These are phyloP conservation scores for Tyrannus savana DNA, from an alignment of 2,113 vertebrate genomes.

Conservation along the genomic window DNA sequence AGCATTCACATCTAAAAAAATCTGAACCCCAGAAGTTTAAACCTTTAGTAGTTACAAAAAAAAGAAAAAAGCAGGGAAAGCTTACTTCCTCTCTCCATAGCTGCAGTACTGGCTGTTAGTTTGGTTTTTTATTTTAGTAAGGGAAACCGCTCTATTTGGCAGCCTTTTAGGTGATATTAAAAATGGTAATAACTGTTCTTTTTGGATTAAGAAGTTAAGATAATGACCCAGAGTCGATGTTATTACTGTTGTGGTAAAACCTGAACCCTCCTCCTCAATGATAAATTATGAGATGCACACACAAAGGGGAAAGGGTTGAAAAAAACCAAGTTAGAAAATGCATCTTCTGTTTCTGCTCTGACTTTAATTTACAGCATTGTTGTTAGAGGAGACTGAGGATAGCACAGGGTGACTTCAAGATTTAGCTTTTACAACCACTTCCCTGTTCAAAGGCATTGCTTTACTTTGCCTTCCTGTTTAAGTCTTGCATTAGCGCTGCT, in stretches of 20 bases:
- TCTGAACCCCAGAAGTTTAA: background rate
- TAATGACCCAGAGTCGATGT: background rate
- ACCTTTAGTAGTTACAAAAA: background rate
- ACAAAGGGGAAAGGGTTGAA: background rate
- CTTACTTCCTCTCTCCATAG: background rate
- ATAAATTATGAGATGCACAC: background rate
- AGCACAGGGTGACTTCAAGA: background rate
- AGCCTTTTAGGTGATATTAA: background rate
- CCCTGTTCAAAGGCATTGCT: background rate
- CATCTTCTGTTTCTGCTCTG: background rate
- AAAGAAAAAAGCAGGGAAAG: background rate
- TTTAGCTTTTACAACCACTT: background rate
- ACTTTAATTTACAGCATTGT: background rate
- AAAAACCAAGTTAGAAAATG: background rate
- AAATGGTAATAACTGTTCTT: background rate
- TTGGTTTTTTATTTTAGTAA: background rate
- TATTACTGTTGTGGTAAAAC: background rate
- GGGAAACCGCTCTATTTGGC: background rate
- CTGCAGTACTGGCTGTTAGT: background rate
- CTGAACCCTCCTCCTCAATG: background rate
- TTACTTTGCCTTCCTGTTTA: background rate
- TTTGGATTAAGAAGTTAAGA: background rate
- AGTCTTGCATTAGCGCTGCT: background rate
- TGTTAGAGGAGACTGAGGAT: background rate
- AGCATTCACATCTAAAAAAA: background rate